Evolutionary conservation across 1,140 invertebrate species (phyloP).

Genomic region (Sitobion miscanthi): DNA sequence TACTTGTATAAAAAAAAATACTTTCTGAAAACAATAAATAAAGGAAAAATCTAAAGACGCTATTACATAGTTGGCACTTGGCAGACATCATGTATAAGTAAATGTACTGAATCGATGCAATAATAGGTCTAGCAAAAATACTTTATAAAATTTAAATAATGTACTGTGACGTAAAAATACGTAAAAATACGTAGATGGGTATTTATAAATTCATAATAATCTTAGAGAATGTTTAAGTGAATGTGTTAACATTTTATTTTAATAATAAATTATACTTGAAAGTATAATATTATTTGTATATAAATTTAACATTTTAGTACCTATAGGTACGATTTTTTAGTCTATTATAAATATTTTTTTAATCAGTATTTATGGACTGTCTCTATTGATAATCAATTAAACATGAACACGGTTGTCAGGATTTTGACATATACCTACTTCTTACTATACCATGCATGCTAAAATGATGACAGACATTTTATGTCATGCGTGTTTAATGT

Average conservation of each 20-base stretch:
- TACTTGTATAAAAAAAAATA: neutral
- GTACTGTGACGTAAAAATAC: neutral
- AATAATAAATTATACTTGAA: neutral
- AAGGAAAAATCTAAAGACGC: neutral
- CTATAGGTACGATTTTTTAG: neutral
- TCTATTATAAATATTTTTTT: neutral
- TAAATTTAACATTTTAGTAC: neutral
- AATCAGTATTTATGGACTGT: neutral
- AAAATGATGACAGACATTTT: slow-evolving; percentile 7
- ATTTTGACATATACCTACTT: neutral
- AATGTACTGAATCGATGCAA: slow-evolving; percentile 31
- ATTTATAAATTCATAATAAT: neutral
- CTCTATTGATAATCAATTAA: neutral
- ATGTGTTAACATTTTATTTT: neutral
- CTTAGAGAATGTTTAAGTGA: neutral
- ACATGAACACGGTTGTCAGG: neutral
- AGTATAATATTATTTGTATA: neutral
- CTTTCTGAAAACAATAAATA: neutral
- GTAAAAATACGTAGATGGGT: neutral
- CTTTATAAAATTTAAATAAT: neutral
- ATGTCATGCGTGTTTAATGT: neutral
- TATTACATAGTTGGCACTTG: neutral
- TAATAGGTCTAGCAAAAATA: neutral
- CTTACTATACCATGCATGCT: neutral
- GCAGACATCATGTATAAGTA: neutral